These are phyloP conservation scores for Adineta ricciae DNA, from an alignment of 2,888 invertebrate species.

Conservation along the genomic window DNA sequence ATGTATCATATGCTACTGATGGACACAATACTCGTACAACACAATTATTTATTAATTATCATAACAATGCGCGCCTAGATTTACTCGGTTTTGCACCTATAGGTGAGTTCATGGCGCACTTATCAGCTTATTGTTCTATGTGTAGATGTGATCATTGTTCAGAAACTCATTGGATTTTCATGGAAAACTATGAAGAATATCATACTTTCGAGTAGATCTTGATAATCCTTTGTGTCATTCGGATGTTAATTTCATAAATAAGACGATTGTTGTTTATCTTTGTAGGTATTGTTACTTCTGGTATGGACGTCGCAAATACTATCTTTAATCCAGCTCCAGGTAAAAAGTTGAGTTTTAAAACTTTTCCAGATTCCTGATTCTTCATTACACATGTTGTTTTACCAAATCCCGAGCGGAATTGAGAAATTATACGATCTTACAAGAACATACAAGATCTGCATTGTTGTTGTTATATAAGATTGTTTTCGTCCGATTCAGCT, in stretches of 20 bases:
- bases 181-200: neutral
- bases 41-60: neutral
- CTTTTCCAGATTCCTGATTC: neutral
- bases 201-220: neutral
- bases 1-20: neutral
- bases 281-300: neutral
- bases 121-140: too few relatives aligned
- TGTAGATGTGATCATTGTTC: too few relatives aligned
- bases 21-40: neutral
- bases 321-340: neutral
- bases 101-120: neutral
- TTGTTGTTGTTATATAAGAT: too few relatives aligned
- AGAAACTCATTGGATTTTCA: too few relatives aligned
- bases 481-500: too few relatives aligned
- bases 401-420: too few relatives aligned
- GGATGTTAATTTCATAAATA: neutral
- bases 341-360: neutral
- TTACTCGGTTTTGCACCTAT: neutral
- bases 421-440: too few relatives aligned
- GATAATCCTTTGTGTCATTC: neutral
- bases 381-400: neutral
- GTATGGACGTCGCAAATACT: neutral
- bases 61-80: neutral
- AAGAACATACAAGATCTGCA: too few relatives aligned
- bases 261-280: neutral